A percentile compares a stretch with the other conserved stretches of the same genome.
Evolutionary conservation across 2,797 vertebrate genomes (phyloP).

Genomic region (Distichodus sexfasciatus): DNA sequence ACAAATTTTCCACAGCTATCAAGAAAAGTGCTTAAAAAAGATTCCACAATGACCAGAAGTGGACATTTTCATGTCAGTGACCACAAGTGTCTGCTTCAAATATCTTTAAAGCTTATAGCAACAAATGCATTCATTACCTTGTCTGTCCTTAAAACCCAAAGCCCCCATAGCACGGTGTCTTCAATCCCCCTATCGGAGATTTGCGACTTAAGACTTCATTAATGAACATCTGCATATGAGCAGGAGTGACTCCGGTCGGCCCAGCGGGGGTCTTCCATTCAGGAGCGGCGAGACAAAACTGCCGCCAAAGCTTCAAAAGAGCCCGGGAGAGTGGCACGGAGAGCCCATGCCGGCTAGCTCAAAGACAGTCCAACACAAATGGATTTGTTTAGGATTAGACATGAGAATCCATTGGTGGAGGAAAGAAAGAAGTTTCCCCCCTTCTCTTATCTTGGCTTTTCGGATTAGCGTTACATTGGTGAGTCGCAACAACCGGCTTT

Average conservation of each 20-base stretch:
- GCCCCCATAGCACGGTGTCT: neutral
- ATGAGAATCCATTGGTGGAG: conserved; percentile 20
- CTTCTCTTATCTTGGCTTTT: conserved; percentile 40
- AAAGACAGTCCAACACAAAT: conserved; percentile 45
- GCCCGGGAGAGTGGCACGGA: conserved; percentile 1
- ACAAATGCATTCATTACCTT: neutral
- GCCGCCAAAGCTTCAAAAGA: conserved; percentile 29
- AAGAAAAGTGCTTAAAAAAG: no score
- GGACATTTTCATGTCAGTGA: no score
- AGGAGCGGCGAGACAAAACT: conserved; percentile 37
- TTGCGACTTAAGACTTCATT: conserved; percentile 25
- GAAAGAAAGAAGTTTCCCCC: conserved; percentile 19
- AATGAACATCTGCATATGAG: conserved; percentile 45
- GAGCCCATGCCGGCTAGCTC: conserved; percentile 20
- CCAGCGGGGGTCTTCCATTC: conserved; percentile 41
- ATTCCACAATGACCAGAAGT: no score
- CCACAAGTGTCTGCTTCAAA: no score
- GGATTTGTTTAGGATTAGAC: conserved; percentile 51
- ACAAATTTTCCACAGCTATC: no score
- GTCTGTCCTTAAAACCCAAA: neutral
- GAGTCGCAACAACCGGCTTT: conserved; percentile 11
- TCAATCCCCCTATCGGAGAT: conserved; percentile 3
- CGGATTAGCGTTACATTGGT: conserved; percentile 43
- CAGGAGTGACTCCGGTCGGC: conserved; percentile 26
- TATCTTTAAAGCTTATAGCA: neutral